phyloP scores from a whole-genome alignment of 2,113 vertebrate species.

The Excalfactoria chinensis region DNA sequence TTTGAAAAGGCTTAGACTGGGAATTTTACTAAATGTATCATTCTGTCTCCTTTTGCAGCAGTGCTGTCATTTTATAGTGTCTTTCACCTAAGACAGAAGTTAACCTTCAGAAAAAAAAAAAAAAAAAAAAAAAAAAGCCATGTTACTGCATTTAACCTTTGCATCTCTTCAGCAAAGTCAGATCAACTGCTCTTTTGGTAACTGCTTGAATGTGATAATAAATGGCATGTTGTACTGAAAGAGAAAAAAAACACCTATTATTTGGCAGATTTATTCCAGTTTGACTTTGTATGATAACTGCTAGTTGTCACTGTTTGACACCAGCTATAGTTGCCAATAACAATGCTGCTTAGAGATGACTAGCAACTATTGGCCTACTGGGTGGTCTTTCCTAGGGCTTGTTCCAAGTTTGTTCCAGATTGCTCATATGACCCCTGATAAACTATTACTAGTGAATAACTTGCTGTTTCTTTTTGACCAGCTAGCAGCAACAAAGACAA shows the following conservation, averaged over 20 bases:
- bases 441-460: slow-evolving; percentile 55
- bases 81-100: neutral
- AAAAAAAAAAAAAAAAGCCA: neutral
- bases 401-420: slow-evolving; percentile 35
- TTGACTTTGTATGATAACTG: slow-evolving; percentile 41
- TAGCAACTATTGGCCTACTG: slow-evolving; percentile 7
- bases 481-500: slow-evolving; percentile 21
- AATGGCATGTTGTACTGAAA: neutral
- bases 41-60: slow-evolving; percentile 44
- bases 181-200: slow-evolving; percentile 39
- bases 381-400: slow-evolving; percentile 68
- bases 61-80: slow-evolving; percentile 39
- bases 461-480: slow-evolving; percentile 28
- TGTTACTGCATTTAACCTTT: neutral
- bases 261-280: slow-evolving; percentile 46
- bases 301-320: slow-evolving; percentile 54
- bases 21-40: slow-evolving; percentile 41
- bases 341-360: neutral
- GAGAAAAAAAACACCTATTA: neutral
- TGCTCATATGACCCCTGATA: slow-evolving; percentile 43
- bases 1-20: slow-evolving; percentile 59
- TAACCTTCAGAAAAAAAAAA: slow-evolving; percentile 25
- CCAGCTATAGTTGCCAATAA: slow-evolving; percentile 35
- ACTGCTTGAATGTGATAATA: slow-evolving; percentile 26
- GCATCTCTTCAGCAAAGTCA: slow-evolving; percentile 30